Conservation (phyloP, 1,140 invertebrate genomes). For the Spodoptera litura region DNA sequence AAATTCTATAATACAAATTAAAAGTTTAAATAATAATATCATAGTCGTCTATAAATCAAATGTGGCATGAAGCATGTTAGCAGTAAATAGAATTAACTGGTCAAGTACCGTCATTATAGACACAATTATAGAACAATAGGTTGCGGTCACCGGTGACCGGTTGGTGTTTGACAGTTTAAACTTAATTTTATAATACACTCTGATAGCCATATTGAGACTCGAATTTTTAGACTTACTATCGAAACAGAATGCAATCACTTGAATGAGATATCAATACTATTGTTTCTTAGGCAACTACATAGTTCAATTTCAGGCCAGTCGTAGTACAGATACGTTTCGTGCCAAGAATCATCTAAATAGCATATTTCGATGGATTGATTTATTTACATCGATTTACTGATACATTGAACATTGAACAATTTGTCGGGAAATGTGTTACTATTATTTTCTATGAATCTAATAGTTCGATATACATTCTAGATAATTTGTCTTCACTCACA, state of each 20-base stretch:
- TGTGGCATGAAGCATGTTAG: too few relatives aligned
- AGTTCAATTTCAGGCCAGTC: not conserved
- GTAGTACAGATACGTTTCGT: slow-evolving; percentile 5
- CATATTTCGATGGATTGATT: slow-evolving; percentile 38
- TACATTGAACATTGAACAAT: not conserved
- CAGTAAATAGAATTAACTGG: too few relatives aligned
- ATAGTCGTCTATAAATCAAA: too few relatives aligned
- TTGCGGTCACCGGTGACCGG: too few relatives aligned
- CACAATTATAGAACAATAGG: too few relatives aligned
- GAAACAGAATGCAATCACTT: slow-evolving; percentile 39
- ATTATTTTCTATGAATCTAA: slow-evolving; percentile 8
- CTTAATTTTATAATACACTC: too few relatives aligned
- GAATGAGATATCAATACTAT: slow-evolving; percentile 27
- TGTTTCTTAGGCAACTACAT: slow-evolving; percentile 19
- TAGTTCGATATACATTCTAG: not conserved
- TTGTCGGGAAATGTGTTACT: not conserved
- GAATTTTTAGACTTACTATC: too few relatives aligned
- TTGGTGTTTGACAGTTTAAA: too few relatives aligned
- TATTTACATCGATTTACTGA: slow-evolving; percentile 32
- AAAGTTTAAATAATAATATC: too few relatives aligned
- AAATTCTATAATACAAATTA: too few relatives aligned
- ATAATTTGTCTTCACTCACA: not conserved
- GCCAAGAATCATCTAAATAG: slow-evolving; percentile 25
- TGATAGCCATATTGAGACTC: too few relatives aligned
- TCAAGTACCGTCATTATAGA: too few relatives aligned